Evolutionary conservation across 2,797 vertebrate genomes (phyloP).

Genomic region (Pangasius larnaudii): DNA sequence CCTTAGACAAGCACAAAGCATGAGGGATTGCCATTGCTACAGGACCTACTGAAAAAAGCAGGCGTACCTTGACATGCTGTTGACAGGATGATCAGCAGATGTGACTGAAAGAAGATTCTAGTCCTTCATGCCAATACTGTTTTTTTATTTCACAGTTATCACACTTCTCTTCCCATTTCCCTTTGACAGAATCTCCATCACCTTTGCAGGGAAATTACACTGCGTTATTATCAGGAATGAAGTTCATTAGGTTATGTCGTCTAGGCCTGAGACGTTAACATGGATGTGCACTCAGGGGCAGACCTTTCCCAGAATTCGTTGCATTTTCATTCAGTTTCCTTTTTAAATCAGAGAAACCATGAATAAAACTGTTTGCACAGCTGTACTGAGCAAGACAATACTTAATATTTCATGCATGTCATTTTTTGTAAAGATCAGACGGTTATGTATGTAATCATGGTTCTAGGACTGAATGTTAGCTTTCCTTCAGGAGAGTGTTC

Average conservation of each 20-base stretch:
- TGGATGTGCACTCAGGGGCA: background rate
- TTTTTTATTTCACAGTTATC: background rate
- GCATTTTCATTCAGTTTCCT: background rate
- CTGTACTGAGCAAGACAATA: background rate
- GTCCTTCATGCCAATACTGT: conserved; percentile 11
- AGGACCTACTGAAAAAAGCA: background rate
- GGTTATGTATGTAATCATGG: background rate
- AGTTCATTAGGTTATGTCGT: background rate
- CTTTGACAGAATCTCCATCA: background rate
- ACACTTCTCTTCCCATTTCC: background rate
- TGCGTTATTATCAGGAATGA: background rate
- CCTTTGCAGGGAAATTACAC: background rate
- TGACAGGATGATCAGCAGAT: conserved; percentile 39
- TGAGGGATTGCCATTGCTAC: conserved; percentile 16
- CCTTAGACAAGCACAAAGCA: conserved; percentile 14
- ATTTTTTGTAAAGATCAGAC: background rate
- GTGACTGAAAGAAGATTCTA: conserved; percentile 29
- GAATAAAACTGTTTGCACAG: background rate
- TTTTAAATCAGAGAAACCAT: background rate
- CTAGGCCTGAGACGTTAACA: background rate
- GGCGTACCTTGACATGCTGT: conserved; percentile 19
- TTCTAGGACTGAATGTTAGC: background rate
- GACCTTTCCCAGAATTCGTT: background rate
- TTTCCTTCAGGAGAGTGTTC: background rate
- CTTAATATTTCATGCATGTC: background rate